Conservation (phyloP, 2,888 invertebrate species). For the Volucella bombylans region DNA sequence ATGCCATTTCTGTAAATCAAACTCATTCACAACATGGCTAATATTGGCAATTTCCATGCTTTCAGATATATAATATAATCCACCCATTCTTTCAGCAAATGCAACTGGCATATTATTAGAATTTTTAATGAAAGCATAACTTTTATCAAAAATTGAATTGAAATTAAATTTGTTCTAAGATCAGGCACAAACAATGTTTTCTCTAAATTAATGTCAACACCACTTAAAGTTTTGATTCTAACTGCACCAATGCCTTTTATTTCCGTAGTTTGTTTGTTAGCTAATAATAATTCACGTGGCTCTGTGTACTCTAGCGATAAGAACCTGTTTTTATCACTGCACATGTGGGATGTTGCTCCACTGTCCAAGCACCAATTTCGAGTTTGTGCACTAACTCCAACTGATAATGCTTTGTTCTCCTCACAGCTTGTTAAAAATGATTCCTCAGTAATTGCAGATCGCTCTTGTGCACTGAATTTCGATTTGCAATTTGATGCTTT, state of each 20-base stretch:
- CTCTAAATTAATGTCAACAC: no score
- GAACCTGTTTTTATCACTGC: slow-evolving; percentile 40
- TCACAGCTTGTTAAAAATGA: slow-evolving; percentile 5
- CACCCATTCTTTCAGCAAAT: no score
- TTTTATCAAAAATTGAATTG: no score
- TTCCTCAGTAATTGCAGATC: slow-evolving; percentile 13
- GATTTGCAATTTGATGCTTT: not conserved
- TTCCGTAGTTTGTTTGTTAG: slow-evolving; percentile 34
- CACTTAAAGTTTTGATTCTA: no score
- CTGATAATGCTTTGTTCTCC: not conserved
- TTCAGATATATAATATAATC: no score
- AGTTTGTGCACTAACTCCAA: not conserved
- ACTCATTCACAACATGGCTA: no score
- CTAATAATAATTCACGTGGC: slow-evolving; percentile 38
- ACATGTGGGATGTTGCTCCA: slow-evolving; percentile 51
- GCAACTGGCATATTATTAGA: no score
- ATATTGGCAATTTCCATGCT: no score
- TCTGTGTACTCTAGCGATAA: not conserved
- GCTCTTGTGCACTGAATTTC: not conserved
- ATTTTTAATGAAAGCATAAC: no score
- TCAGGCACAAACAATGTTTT: no score
- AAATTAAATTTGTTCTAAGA: no score
- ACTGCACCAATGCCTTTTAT: slow-evolving; percentile 42
- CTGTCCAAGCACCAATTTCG: slow-evolving; percentile 47
- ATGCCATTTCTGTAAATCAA: no score